Evolutionary conservation across 2,888 invertebrate genomes (phyloP).

Genomic region (Agriopis leucophaearia): DNA sequence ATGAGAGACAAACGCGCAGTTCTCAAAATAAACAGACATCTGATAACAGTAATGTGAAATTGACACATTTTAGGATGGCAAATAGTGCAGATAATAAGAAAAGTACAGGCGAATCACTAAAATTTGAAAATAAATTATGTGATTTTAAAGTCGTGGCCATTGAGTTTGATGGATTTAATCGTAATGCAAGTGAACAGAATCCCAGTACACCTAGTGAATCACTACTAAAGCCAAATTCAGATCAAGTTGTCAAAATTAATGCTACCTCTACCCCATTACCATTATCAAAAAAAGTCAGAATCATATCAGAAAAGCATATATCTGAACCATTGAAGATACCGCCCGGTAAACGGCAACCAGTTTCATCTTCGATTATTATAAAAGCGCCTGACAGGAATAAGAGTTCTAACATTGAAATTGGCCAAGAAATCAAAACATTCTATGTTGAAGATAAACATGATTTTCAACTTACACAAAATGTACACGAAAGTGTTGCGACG

Average conservation of each 20-base stretch:
- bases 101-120: background rate
- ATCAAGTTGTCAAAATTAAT: background rate
- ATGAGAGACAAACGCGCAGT: background rate
- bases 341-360: conserved; percentile 59
- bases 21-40: conserved; percentile 1
- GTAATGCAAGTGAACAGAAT: background rate
- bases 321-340: conserved; percentile 56
- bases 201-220: background rate
- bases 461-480: background rate
- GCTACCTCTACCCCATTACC: conserved; percentile 1
- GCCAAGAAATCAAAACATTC: conserved; percentile 12
- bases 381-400: conserved; percentile 52
- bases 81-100: background rate
- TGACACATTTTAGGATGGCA: background rate
- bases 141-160: conserved; percentile 14
- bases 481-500: background rate
- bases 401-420: conserved; percentile 6
- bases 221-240: background rate
- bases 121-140: background rate
- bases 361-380: conserved; percentile 64
- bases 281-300: conserved; percentile 57
- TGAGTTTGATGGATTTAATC: conserved; percentile 15
- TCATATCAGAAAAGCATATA: conserved; percentile 73
- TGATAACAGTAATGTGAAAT: background rate
- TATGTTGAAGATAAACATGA: conserved; percentile 4